Base-by-base conservation (phyloP, 2,888 invertebrate species). In the Epiblema foenella region DNA sequence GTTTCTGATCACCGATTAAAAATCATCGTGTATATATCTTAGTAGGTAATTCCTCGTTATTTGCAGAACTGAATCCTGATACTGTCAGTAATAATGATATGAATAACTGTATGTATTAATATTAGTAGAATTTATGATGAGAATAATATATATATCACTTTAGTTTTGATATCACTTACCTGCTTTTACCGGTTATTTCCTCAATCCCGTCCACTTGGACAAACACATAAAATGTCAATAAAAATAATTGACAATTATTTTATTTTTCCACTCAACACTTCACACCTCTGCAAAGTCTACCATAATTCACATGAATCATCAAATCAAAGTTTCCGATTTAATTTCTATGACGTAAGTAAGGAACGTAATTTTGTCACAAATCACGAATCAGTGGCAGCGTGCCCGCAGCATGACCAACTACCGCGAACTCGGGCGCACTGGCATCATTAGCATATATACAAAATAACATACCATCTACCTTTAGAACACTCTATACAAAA, bases 381-480 rank as follows among this genome's bases (percentile, higher is more conserved):
- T 86, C 85, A 89, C 86, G 87, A 88, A 87, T 89, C 85, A 84
- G 86, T 84, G 87, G 82, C 86, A 85, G 86, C 93, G 93, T 90
- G 90, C 88, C 91, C 87, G 86, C 92, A 86, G 90, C 85, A 85
- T 89, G 93, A 91, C 85, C 87, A 88, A 88, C 91, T 88, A 89
- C 88, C 87, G 87, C 91, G 87, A 91, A 93, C 93, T 92, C 91
- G 83, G 82, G 85, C 86, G 83, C 84, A 86, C 88, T 86, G 88
- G 83, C 88, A 86, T 90, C 91, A 92, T 91, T 91, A 91, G 86
- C 89, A 88, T 87, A 84, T 88, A 85, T 83, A 91, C 89, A 89
- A 89, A 88, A 89, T 83, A 87, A 87, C 85, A 87, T 86, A 86
- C 85, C 88, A 84, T 85, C 83, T 82, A 83, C 77, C 76, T 78